phyloP scores from a whole-genome alignment of 2,113 vertebrate species.

The Pterocles orientalis region DNA sequence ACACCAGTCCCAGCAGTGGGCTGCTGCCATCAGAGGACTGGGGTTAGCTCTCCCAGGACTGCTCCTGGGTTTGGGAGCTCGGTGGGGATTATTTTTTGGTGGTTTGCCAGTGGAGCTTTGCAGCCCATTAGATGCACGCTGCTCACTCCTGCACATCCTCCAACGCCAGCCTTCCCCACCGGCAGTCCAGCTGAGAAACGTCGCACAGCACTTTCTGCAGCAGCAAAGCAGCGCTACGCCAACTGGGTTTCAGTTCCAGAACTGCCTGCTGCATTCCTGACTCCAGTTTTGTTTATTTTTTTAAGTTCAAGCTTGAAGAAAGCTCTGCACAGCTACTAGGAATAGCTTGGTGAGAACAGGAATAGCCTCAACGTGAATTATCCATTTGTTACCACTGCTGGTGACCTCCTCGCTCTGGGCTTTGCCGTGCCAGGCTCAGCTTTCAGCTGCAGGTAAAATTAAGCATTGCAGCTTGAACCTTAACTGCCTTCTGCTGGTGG shows the following conservation, averaged over 20 bases:
- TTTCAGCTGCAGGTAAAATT: background rate
- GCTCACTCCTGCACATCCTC: background rate
- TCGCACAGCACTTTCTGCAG: background rate
- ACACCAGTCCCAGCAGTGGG: background rate
- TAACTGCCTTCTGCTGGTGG: background rate
- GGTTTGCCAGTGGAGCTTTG: background rate
- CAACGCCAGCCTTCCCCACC: background rate
- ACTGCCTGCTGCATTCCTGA: background rate
- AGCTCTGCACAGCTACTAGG: background rate
- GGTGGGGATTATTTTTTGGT: background rate
- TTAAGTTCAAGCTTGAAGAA: background rate
- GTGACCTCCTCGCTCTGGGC: background rate
- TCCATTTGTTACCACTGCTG: background rate
- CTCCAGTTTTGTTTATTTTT: background rate
- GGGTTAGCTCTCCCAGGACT: background rate
- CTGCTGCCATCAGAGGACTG: background rate
- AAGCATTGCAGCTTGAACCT: background rate
- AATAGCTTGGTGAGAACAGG: background rate
- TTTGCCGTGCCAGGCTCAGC: background rate
- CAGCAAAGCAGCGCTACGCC: background rate
- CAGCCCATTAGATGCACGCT: background rate
- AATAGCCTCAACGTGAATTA: background rate
- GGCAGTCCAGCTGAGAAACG: background rate
- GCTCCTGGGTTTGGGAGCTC: background rate
- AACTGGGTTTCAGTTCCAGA: background rate